These are phyloP conservation scores for Manis javanica DNA, from an alignment of 2,797 vertebrate species.

Conservation along the genomic window DNA sequence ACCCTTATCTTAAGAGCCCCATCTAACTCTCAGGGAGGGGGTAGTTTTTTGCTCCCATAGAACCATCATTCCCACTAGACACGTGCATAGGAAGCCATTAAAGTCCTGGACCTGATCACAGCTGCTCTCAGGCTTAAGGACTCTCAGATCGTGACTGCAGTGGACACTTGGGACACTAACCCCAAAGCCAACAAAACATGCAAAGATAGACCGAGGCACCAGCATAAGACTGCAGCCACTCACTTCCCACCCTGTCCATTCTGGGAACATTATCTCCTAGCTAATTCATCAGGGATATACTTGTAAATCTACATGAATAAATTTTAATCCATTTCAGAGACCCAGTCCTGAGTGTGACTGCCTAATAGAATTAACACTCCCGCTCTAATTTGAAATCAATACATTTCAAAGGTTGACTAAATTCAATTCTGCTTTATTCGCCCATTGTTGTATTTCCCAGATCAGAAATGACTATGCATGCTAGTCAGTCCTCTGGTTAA, in stretches of 20 bases:
- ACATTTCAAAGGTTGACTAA: background rate
- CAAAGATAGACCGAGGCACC: background rate
- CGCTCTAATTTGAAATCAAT: constrained; percentile 60
- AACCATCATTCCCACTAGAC: background rate
- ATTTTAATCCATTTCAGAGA: constrained; percentile 37
- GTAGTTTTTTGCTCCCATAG: background rate
- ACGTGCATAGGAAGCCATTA: fast-evolving
- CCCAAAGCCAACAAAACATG: background rate
- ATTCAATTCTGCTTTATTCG: background rate
- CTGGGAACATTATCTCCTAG: background rate
- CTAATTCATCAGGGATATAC: background rate
- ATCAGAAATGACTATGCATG: background rate
- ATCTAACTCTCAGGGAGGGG: background rate
- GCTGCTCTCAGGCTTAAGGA: background rate
- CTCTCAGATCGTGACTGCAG: background rate
- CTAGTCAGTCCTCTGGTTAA: background rate
- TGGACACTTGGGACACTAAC: background rate
- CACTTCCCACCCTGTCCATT: background rate
- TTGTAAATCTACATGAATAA: background rate
- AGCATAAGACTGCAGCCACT: background rate
- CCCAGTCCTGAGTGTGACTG: background rate
- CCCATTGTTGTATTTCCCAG: background rate
- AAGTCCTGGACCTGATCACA: background rate
- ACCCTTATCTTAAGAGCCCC: too few species aligned
- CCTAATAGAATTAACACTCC: constrained; percentile 28